Conservation (phyloP, 2,888 invertebrate species). For the Tridacna crocea region DNA sequence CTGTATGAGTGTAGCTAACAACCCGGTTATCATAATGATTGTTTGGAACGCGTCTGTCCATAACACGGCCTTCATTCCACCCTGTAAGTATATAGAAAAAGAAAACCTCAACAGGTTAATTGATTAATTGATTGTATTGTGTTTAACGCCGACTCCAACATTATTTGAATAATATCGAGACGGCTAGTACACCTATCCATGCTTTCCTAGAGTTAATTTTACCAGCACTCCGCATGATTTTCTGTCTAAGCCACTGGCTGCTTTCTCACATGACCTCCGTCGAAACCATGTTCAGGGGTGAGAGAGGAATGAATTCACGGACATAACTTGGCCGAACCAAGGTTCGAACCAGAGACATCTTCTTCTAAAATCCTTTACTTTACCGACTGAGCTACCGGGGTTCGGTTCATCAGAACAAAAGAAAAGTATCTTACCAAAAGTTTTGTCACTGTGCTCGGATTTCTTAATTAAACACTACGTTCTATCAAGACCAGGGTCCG, state of each 20-base stretch:
- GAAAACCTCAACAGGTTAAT: neutral
- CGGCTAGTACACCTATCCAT: neutral
- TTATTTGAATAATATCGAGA: neutral
- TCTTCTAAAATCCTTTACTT: too few species aligned
- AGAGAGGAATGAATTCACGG: neutral
- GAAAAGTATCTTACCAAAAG: too few species aligned
- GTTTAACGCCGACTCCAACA: neutral
- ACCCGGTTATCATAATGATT: conserved; percentile 82
- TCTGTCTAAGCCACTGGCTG: too few species aligned
- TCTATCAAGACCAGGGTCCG: too few species aligned
- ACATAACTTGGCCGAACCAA: too few species aligned
- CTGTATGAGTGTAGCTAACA: conserved; percentile 82
- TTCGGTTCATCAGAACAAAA: too few species aligned
- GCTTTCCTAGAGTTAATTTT: too few species aligned
- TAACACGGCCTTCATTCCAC: conserved; percentile 85
- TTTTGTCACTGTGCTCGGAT: too few species aligned
- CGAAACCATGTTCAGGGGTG: neutral
- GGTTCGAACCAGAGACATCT: too few species aligned
- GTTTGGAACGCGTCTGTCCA: conserved; percentile 85
- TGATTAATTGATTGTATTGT: neutral
- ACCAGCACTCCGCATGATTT: too few species aligned
- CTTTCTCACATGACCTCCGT: neutral
- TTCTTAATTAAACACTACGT: too few species aligned
- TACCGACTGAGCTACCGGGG: too few species aligned
- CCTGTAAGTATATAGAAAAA: conserved; percentile 71